Evolutionary conservation across 2,888 invertebrate species (phyloP), one percentile per base, ranked within the genome.

Genomic region (Stegana nigrithorax): DNA sequence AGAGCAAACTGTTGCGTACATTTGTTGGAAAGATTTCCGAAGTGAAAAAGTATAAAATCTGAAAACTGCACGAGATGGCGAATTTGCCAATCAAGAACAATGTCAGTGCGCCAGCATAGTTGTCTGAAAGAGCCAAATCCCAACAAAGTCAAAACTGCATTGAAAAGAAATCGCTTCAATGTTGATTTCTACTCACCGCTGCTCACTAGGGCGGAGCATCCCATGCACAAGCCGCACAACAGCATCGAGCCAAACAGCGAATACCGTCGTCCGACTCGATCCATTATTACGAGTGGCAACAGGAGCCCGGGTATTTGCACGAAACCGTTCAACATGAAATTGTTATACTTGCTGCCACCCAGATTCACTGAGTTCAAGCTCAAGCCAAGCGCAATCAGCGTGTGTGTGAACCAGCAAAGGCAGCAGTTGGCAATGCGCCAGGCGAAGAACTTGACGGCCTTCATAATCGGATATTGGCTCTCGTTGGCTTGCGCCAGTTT

Each of bases 361-460:
- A 94, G 85, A 1, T 91, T 88, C 0, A 93, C 92, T 0, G 93
- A 91, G 83, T 92, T 93, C 56, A 94, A 87, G 0, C 92, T 92
- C 50, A 94, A 84, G 0, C 94, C 94, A 75, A 93, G 92, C 78
- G 92, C 93, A n/a, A 93, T 90, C 68, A 93, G 90, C 0, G 92
- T 91, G 72, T 91, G 90, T 0, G 93, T 90, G 23, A 92, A 89
- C 93, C 93, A 93, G 86, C 92, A 92, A 69, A 92, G 89, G 19
- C 91, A 91, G 72, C 92, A 92, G 55, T 90, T 89, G 2, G 88
- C 57, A 50, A 84, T 74, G 32, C 84, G 72, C 67, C 78, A 71
- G 21, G 75, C 64, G 23, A 84, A 76, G 45, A 72, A 67, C n/a
- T 63, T 68, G 3, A 75, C 64, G 0, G 82, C 74, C 51, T 68